Conservation (phyloP, 2,797 vertebrate species). For the Pelodytes ibericus region DNA sequence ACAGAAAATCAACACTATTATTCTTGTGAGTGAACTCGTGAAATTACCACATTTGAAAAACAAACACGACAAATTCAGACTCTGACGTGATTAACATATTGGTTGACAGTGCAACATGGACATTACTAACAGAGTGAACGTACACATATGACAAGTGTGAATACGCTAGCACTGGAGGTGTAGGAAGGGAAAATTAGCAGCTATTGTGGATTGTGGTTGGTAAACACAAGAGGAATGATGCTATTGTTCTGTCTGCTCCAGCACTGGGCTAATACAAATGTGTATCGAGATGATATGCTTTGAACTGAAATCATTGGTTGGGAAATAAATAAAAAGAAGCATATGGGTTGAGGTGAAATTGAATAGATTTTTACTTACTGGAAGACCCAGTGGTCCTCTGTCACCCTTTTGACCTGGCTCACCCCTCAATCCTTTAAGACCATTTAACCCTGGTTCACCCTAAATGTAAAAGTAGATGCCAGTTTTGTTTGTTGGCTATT, state of each 20-base stretch:
- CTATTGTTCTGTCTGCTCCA: constrained; percentile 54
- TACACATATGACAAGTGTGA: constrained; percentile 15
- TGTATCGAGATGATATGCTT: constrained; percentile 19
- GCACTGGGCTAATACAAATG: constrained; percentile 33
- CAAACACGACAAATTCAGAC: constrained; percentile 60
- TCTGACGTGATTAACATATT: constrained; percentile 53
- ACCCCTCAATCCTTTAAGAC: constrained; percentile 93
- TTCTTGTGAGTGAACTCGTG: constrained; percentile 5
- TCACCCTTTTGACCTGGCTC: constrained; percentile 97
- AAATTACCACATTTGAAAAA: constrained; percentile 46
- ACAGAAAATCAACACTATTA: constrained; percentile 25
- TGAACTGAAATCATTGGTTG: constrained; percentile 56
- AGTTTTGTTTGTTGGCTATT: constrained; percentile 71
- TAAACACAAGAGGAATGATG: constrained; percentile 52
- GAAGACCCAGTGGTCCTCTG: constrained; percentile 96
- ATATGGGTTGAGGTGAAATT: constrained; percentile 71
- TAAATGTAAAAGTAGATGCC: constrained; percentile 83
- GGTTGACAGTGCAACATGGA: constrained; percentile 24
- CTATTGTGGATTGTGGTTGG: constrained; percentile 45
- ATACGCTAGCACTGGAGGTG: constrained; percentile 14
- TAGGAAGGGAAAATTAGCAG: not conserved
- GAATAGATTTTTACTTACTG: constrained; percentile 88
- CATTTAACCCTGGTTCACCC: constrained; percentile 96
- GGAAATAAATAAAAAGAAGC: constrained; percentile 65
- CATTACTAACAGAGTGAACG: constrained; percentile 26